Conservation (phyloP, 2,797 vertebrate genomes). For the Myiothlypis chrysogaster region DNA sequence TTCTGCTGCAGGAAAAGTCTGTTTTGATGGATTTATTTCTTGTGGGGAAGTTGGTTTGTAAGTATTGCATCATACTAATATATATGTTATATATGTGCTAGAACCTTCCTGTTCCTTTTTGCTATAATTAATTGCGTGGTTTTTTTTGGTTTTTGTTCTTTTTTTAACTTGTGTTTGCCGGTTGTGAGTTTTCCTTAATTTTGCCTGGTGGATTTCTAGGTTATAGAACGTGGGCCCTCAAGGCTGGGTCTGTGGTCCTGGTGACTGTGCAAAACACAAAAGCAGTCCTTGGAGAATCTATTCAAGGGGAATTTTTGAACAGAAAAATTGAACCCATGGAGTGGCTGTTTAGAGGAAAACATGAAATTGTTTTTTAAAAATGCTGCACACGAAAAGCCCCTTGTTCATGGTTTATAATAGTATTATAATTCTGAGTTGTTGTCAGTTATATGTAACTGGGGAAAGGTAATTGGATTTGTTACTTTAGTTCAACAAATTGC, state of each 20-base stretch:
- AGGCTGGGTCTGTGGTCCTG: background rate
- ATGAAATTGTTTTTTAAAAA: background rate
- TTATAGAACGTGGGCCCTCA: rapidly evolving
- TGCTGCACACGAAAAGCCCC: rapidly evolving
- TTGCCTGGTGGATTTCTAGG: background rate
- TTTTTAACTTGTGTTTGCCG: background rate
- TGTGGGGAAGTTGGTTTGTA: background rate
- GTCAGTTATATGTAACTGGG: background rate
- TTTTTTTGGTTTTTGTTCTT: background rate
- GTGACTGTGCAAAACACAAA: background rate
- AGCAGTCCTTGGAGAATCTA: background rate
- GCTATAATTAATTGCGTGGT: background rate
- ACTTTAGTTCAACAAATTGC: background rate
- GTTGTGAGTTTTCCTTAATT: background rate
- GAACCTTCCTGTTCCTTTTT: background rate
- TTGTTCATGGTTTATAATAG: background rate
- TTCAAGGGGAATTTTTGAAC: background rate
- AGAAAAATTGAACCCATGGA: background rate
- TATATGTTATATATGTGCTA: rapidly evolving
- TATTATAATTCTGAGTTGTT: background rate
- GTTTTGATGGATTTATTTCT: background rate
- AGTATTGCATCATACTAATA: background rate
- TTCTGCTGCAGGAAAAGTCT: background rate
- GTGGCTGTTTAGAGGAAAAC: background rate
- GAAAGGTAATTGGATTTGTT: background rate